Evolutionary conservation across 2,113 vertebrate genomes (phyloP).

Genomic region (Epinephelus moara): DNA sequence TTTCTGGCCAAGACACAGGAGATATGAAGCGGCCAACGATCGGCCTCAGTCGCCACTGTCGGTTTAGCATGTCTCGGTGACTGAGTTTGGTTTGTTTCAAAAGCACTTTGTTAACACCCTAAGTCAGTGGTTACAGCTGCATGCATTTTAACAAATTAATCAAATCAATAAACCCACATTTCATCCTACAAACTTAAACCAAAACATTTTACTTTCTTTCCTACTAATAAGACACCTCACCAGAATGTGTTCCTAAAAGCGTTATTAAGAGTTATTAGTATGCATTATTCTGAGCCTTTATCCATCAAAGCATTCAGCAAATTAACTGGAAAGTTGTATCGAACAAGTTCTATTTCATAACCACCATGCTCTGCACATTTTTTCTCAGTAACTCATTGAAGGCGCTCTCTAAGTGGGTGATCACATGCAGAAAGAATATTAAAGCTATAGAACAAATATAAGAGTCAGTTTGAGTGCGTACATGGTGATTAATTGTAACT

Average conservation of each 20-base stretch:
- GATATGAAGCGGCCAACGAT: too few species aligned
- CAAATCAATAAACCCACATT: neutral
- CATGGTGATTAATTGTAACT: neutral
- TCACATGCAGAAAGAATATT: neutral
- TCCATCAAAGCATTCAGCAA: constrained; percentile 15
- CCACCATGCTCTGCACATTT: neutral
- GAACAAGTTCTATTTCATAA: neutral
- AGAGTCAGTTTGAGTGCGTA: neutral
- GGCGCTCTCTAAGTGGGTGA: neutral
- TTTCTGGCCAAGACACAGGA: too few species aligned
- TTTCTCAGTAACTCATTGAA: constrained; percentile 6
- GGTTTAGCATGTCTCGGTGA: too few species aligned
- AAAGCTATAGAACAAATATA: neutral
- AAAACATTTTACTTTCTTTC: neutral
- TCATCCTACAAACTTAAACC: neutral
- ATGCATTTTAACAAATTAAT: neutral
- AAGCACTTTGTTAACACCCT: too few species aligned
- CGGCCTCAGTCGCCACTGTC: too few species aligned
- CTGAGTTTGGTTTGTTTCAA: too few species aligned
- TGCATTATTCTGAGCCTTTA: neutral
- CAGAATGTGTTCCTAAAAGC: neutral
- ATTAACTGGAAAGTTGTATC: neutral
- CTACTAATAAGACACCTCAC: neutral
- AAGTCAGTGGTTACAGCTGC: neutral
- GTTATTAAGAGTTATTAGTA: constrained; percentile 1